A percentile compares a stretch with the other conserved stretches of the same genome.
phyloP scores from a whole-genome alignment of 1,140 invertebrate species.

The Drosophila neocordata region DNA sequence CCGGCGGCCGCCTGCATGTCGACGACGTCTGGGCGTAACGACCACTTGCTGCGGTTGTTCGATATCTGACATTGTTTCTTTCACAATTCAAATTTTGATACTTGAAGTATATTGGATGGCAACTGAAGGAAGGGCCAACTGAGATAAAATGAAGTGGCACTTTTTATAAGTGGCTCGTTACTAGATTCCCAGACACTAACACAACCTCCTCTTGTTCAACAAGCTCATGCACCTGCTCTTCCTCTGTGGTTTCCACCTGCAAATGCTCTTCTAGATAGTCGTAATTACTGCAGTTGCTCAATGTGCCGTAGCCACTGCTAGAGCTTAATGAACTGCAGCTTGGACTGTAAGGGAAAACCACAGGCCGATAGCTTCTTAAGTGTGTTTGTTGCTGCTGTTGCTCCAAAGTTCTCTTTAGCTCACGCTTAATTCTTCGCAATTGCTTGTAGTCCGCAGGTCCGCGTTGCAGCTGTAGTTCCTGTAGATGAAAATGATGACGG shows the following conservation, averaged over 20 bases:
- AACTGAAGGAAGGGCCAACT: conserved; percentile 1
- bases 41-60: conserved; percentile 33
- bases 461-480: conserved; percentile 58
- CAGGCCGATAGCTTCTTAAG: conserved; percentile 32
- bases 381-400: conserved; percentile 52
- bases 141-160: background rate
- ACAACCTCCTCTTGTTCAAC: background rate
- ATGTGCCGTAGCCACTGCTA: conserved; percentile 58
- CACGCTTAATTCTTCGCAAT: conserved; percentile 56
- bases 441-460: conserved; percentile 63
- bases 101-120: conserved; percentile 22
- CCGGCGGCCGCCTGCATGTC: conserved; percentile 5
- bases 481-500: conserved; percentile 76
- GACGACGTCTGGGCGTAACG: conserved; percentile 30
- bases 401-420: conserved; percentile 68
- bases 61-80: conserved; percentile 56
- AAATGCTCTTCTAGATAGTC: conserved; percentile 12
- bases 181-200: conserved; percentile 9
- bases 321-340: conserved; percentile 56
- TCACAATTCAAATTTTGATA: conserved; percentile 19
- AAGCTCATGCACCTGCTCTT: background rate
- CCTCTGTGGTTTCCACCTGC: conserved; percentile 20
- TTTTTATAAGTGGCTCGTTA: conserved; percentile 46
- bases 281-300: conserved; percentile 27
- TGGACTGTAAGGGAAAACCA: conserved; percentile 17